Evolutionary conservation across 2,888 invertebrate species (phyloP), one percentile per base, ranked within the genome.

Genomic region (Smittia aterrima): DNA sequence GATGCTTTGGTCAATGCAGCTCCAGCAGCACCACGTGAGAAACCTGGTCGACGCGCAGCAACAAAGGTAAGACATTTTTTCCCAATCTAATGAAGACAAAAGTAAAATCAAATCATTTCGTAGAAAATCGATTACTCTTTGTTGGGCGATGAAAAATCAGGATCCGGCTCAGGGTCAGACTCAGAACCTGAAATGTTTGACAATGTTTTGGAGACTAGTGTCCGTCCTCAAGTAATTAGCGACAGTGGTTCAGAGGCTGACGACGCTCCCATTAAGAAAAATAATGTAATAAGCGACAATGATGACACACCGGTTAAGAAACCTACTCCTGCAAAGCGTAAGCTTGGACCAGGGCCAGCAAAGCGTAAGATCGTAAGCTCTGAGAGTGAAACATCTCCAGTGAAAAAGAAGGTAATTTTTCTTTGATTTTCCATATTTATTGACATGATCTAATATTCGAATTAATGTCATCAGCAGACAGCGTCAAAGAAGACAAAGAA

Each of bases 21-120:
- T 2, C 66, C 77, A 11, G 78, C 79, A 6, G 77, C 80, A 0
- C 79, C 80, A 53, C 81, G 83, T 40, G 80, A 82, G 11, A 81
- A 82, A 72, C 81, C 83, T 0, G 83, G 82, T 1, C 85, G 86
- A 0, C 82, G 89, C 22, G 81, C 84, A 1, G 79, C 82, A 18
- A 79, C 80, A 24, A 80, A 82, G 75, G 78, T 77, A 75, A 75
- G 40, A 16, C 24, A 47, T 27, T 3, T 38, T 27, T 1, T 38
- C 47, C n/a, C 38, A 38, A 22, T 9, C 40, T 53, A 58, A 58
- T 62, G 20, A 38, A 11, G 9, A 27, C 66, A 24, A 20, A 3
- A 16, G 9, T 11, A 18, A 6, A 22, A 20, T 16, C 22, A 38
- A 18, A 16, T 64, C n/a, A 20, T 40, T 38, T 22, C 9, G 22